Conservation (phyloP, 2,113 vertebrate genomes). For the Gallinago jamesoni region DNA sequence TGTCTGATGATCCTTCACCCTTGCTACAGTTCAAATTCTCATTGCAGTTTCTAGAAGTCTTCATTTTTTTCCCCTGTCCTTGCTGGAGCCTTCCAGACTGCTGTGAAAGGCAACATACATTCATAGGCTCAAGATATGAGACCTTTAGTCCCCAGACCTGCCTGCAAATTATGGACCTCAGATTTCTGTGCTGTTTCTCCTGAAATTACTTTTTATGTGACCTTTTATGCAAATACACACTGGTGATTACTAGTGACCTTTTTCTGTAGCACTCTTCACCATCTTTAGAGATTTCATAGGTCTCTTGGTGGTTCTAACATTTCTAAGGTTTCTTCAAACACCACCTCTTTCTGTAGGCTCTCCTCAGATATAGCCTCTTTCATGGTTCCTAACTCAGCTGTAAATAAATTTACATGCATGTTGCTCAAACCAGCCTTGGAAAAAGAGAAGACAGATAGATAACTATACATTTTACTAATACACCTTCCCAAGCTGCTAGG, state of each 20-base stretch:
- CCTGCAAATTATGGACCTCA: background rate
- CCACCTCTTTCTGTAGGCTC: background rate
- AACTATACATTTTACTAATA: background rate
- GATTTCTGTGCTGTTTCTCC: background rate
- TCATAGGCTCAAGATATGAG: background rate
- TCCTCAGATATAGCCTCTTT: background rate
- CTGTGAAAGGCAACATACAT: background rate
- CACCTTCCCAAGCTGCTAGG: background rate
- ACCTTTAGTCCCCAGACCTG: background rate
- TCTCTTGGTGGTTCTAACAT: background rate
- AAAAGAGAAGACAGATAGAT: background rate
- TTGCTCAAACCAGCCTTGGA: background rate
- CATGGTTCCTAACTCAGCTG: background rate
- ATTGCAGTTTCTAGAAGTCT: background rate
- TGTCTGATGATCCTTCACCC: background rate
- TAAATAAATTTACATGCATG: background rate
- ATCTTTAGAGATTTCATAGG: background rate
- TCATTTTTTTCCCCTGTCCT: background rate
- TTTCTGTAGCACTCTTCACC: background rate
- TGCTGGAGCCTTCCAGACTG: background rate
- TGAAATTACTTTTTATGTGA: background rate
- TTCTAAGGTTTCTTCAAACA: background rate
- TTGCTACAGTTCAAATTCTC: background rate
- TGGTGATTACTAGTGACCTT: background rate
- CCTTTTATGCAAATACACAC: background rate